Evolutionary conservation across 2,797 vertebrate genomes (phyloP), one percentile per base, ranked within the genome.

Genomic region (Cirrhinus mrigala): DNA sequence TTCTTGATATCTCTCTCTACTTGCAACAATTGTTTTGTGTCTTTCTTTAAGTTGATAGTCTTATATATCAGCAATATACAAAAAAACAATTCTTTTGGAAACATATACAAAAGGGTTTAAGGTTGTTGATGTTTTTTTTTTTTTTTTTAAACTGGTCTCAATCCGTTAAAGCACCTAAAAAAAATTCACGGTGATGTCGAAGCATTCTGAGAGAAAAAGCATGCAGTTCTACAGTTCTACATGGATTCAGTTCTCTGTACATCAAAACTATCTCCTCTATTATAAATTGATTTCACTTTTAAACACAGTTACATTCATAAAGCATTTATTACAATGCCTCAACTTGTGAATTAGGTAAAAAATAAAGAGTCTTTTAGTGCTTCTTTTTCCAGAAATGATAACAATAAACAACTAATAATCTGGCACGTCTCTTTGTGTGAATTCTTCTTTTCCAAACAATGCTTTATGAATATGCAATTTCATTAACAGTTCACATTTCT

Each of bases 281-380:
- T 91, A 93, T 86, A 94, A 94, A 95, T 29, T 89, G 50, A 69
- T 70, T 91, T 84, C 82, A 85, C 90, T 90, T 86, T 93, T 91
- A 90, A 91, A 94, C 93, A 95, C 93, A 90, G 92, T 93, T 94
- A 94, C 94, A 95, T 95, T 95, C 94, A 94, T 94, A 94, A 95
- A 95, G 94, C 94, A 94, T 94, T 93, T 94, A 86, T 92, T 88
- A 88, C 90, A 92, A 93, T 91, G 92, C 92, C 90, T 86, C 92
- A 89, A 44, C 93, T 91, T 88, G 91, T 94, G 92, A 83, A 93
- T 87, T 87, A 87, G 20, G 44, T 81, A 66, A 24, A 83, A 88
- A 84, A 85, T 48, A 85, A 88, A 54, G n/a, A 79, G 20, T 84
- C 71, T 84, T 29, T 78, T 84, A 86, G 90, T 88, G 88, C 90